phyloP scores from a whole-genome alignment of 2,113 vertebrate species.

The Procapra przewalskii region DNA sequence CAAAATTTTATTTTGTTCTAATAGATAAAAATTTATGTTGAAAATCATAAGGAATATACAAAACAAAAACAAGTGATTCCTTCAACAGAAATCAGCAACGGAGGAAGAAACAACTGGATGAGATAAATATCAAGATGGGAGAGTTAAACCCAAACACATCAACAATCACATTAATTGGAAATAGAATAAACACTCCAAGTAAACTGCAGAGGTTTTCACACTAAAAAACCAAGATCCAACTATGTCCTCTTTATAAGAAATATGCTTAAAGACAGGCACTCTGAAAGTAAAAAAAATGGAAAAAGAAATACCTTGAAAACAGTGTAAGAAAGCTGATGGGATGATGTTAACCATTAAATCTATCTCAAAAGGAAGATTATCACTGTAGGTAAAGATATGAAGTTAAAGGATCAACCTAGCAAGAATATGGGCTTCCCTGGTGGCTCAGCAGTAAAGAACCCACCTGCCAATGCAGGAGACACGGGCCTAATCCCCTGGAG shows the following conservation, averaged over 20 bases:
- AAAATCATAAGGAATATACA: not conserved
- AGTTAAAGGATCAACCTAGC: not conserved
- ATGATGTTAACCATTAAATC: not conserved
- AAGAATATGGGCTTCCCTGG: not conserved
- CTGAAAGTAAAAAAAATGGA: not conserved
- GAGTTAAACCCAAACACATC: not conserved
- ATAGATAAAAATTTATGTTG: not conserved
- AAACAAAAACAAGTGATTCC: not conserved
- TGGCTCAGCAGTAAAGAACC: not conserved
- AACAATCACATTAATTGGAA: not conserved
- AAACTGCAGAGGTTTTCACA: not conserved
- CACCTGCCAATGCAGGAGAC: not conserved
- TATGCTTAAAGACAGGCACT: not conserved
- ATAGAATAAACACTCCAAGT: not conserved
- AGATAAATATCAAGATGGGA: not conserved
- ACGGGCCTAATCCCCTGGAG: not conserved
- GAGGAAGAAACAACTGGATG: not conserved
- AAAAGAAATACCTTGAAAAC: not conserved
- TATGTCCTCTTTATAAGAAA: not conserved
- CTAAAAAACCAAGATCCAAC: not conserved
- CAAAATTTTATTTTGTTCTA: not conserved
- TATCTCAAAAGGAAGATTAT: not conserved
- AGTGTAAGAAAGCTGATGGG: not conserved
- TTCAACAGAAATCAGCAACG: not conserved
- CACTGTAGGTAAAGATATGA: not conserved